Evolutionary conservation across 1,140 invertebrate species (phyloP).

Genomic region (Drosophila parvula): DNA sequence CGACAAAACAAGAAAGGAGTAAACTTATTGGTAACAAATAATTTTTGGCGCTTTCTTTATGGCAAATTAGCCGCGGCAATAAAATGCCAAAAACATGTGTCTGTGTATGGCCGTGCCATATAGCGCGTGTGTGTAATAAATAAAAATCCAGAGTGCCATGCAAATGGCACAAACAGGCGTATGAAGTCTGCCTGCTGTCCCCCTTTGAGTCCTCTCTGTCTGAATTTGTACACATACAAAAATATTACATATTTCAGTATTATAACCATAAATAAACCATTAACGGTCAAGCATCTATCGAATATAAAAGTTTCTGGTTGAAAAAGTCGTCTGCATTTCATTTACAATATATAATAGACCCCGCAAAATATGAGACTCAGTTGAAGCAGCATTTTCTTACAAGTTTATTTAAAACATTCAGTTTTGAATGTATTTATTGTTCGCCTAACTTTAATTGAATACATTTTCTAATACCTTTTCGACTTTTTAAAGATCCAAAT

Average conservation of each 20-base stretch:
- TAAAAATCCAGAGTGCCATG: slow-evolving; percentile 65
- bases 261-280: not conserved
- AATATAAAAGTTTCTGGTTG: not conserved
- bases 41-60: slow-evolving; percentile 72
- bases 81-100: slow-evolving; percentile 64
- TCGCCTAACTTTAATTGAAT: too few relatives aligned
- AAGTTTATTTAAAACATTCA: too few relatives aligned
- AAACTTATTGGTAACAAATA: slow-evolving; percentile 61
- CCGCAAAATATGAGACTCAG: not conserved
- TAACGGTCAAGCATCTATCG: not conserved
- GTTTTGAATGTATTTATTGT: too few relatives aligned
- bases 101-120: slow-evolving; percentile 29
- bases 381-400: too few relatives aligned
- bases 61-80: slow-evolving; percentile 77
- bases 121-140: slow-evolving; percentile 64
- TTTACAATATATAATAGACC: not conserved
- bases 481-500: not conserved
- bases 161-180: slow-evolving; percentile 72
- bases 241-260: not conserved
- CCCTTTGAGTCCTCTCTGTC: not conserved
- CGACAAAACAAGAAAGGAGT: slow-evolving; percentile 48
- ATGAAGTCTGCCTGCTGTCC: slow-evolving; percentile 15
- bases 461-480: not conserved
- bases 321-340: too few relatives aligned
- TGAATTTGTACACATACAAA: slow-evolving; percentile 16